Conservation (phyloP, 2,797 vertebrate species). For the Enteromius paludinosus region DNA sequence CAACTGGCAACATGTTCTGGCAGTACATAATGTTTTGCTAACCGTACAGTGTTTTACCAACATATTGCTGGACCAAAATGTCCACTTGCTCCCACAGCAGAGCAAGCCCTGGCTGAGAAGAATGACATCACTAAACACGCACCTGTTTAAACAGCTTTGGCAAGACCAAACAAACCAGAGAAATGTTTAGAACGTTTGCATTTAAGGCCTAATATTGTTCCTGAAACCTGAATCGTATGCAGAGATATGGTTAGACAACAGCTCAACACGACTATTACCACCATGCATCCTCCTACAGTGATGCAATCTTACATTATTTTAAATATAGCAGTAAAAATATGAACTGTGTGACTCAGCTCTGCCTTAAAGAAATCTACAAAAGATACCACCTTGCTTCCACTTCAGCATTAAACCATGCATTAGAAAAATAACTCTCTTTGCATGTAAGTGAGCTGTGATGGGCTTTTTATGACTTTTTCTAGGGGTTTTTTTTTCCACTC, state of each 20-base stretch:
- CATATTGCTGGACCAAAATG: constrained; percentile 23
- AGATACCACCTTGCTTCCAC: background rate
- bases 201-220: background rate
- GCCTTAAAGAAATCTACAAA: background rate
- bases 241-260: background rate
- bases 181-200: background rate
- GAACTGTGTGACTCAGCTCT: background rate
- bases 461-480: background rate
- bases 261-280: background rate
- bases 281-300: background rate
- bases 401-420: background rate
- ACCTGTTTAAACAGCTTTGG: background rate
- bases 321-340: constrained; percentile 1
- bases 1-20: constrained; percentile 17
- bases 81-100: too few relatives aligned
- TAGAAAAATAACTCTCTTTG: background rate
- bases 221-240: background rate
- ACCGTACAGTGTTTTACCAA: constrained; percentile 30
- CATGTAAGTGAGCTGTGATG: background rate
- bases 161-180: background rate
- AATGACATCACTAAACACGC: background rate
- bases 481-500: background rate
- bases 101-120: background rate
- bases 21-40: constrained; percentile 30
- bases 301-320: background rate